A percentile compares a stretch with the other conserved stretches of the same genome.
These are phyloP conservation scores for Xylocopa sonorina DNA, from an alignment of 1,140 invertebrate species.

Conservation along the genomic window DNA sequence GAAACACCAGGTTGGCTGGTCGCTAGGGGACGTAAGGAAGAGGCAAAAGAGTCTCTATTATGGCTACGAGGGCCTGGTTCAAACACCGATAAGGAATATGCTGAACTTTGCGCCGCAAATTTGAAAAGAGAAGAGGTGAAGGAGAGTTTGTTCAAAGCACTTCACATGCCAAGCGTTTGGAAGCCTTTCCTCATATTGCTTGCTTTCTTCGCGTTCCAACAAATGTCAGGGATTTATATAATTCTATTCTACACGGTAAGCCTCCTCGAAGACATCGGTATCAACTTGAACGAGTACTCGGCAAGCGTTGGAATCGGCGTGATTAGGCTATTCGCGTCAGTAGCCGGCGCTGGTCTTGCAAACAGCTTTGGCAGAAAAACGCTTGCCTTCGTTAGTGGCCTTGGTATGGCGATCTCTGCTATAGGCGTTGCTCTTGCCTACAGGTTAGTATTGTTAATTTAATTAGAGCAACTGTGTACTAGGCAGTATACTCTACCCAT, in stretches of 20 bases:
- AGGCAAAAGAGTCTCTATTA: constrained; percentile 85
- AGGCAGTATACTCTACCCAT: no score
- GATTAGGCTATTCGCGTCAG: constrained; percentile 86
- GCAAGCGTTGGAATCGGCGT: constrained; percentile 89
- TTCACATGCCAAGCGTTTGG: constrained; percentile 78
- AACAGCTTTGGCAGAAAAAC: constrained; percentile 86
- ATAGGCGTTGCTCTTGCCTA: constrained; percentile 80
- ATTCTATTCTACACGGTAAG: constrained; percentile 90
- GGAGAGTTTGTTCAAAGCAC: constrained; percentile 42
- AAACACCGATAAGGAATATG: constrained; percentile 68
- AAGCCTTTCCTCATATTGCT: constrained; percentile 86
- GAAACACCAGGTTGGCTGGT: constrained; percentile 88
- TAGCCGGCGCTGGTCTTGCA: constrained; percentile 86
- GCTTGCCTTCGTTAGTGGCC: constrained; percentile 86
- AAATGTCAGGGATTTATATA: constrained; percentile 88
- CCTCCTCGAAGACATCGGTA: constrained; percentile 86
- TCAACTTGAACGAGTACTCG: constrained; percentile 86
- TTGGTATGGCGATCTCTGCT: constrained; percentile 85
- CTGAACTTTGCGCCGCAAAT: constrained; percentile 62
- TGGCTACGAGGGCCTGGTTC: constrained; percentile 85
- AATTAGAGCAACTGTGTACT: not conserved
- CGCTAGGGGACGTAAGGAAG: constrained; percentile 83
- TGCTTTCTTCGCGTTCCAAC: constrained; percentile 87
- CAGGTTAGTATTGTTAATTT: constrained; percentile 48
- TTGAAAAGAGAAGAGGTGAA: constrained; percentile 49